Evolutionary conservation across 2,113 vertebrate species (phyloP), one percentile per base, ranked within the genome.

Genomic region (Sinocyclocheilus rhinocerous): DNA sequence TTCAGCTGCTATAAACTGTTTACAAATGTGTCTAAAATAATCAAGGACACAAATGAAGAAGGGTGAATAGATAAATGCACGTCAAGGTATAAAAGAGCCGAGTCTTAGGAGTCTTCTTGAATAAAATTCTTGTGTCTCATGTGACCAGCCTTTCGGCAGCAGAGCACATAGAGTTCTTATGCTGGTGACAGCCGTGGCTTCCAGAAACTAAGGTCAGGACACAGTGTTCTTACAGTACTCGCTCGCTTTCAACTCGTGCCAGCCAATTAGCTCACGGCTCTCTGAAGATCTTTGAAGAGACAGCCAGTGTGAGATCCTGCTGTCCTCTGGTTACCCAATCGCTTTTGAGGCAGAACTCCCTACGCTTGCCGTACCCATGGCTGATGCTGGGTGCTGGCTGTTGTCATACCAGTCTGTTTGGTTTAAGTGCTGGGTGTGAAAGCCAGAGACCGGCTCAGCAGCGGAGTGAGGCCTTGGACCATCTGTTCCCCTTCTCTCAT

Each of bases 161-260:
- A 11, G 45, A 83, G 83, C 69, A 86, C 52, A 8, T 22, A 33
- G 36, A 84, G 87, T 57, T 61, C 81, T 83, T 86, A 39, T 67
- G 45, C 42, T 45, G 82, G 80, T 83, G 59, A 72, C 88, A 84
- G 77, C 85, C 55, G 76, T 50, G 76, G 63, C 84, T 84, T 87
- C 69, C 39, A 81, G 70, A 29, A 83, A 65, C 88, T 87, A 39
- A 86, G 76, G 87, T 87, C 11, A 86, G 92, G 59, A 92, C 93
- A 91, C 76, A 8, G 3, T 59, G 90, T 93, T 90, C 92, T 67
- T 75, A 45, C 42, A 42, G 42, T 42, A 29, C 45, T 48, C 42
- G 1, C 26, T 52, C 36, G 52, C 87, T 88, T 87, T 92, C 85
- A 90, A 87, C 83, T 63, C 78, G 1, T 72, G 90, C 91, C 91